Percentiles rank a stretch among this genome's conserved stretches.
phyloP scores from a whole-genome alignment of 2,113 vertebrate genomes.

The Taxidea taxus region DNA sequence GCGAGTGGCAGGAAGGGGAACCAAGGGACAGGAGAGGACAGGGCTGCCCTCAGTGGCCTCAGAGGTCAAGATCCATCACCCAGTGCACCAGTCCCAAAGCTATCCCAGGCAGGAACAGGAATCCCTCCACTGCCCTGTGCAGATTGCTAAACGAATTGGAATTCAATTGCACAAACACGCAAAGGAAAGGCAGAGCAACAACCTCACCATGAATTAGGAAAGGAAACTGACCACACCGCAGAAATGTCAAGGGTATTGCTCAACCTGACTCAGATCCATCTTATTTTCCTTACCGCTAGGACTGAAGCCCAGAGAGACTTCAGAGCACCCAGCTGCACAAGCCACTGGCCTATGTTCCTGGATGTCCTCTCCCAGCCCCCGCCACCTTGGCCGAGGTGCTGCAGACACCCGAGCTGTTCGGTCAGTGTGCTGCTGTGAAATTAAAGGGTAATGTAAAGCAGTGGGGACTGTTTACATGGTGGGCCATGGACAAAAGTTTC shows the following conservation, averaged over 20 bases:
- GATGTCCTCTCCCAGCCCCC: background rate
- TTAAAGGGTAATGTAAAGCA: background rate
- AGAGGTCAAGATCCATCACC: background rate
- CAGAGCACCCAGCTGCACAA: background rate
- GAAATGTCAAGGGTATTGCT: background rate
- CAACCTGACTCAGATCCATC: background rate
- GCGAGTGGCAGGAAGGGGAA: background rate
- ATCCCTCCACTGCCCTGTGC: background rate
- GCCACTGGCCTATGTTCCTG: accelerated
- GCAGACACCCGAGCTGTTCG: background rate
- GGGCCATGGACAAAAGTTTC: background rate
- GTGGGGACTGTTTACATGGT: background rate
- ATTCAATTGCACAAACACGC: background rate
- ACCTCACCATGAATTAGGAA: background rate
- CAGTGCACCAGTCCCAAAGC: background rate
- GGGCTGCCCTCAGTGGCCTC: background rate
- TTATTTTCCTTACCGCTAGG: background rate
- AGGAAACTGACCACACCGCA: background rate
- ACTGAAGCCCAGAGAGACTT: background rate
- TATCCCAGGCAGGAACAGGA: background rate
- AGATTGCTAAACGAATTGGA: background rate
- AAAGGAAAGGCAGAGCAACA: background rate
- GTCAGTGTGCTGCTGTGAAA: background rate
- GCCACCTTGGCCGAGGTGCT: background rate
- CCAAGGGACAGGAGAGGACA: background rate